phyloP scores from a whole-genome alignment of 2,113 vertebrate species.

The Ceyx margarethae region DNA sequence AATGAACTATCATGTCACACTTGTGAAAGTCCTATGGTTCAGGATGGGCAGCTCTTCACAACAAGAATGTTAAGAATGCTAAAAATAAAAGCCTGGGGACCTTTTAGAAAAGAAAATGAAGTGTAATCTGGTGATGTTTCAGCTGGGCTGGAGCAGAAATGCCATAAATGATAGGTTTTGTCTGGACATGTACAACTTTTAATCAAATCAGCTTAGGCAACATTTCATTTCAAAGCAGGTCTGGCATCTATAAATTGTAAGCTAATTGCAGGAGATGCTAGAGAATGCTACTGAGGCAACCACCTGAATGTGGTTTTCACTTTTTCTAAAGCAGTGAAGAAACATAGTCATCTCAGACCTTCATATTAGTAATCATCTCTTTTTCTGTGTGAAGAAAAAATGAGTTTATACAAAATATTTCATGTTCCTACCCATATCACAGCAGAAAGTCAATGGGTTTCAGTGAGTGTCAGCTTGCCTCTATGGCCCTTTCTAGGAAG shows the following conservation, averaged over 20 bases:
- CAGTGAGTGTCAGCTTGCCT: neutral
- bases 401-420: neutral
- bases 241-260: neutral
- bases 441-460: neutral
- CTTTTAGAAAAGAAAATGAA: neutral
- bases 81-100: neutral
- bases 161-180: neutral
- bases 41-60: neutral
- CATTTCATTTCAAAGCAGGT: neutral
- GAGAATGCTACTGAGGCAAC: neutral
- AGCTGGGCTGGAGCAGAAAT: neutral
- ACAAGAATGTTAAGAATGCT: neutral
- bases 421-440: neutral
- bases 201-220: neutral
- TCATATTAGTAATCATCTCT: neutral
- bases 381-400: neutral
- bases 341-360: neutral
- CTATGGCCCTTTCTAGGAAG: neutral
- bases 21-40: neutral
- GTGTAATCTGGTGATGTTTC: neutral
- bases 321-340: neutral
- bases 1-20: neutral
- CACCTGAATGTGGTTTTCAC: neutral
- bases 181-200: neutral
- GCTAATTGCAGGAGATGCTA: neutral